Evolutionary conservation across 2,113 vertebrate species (phyloP), one percentile per base, ranked within the genome.

Genomic region (Struthidea cinerea): DNA sequence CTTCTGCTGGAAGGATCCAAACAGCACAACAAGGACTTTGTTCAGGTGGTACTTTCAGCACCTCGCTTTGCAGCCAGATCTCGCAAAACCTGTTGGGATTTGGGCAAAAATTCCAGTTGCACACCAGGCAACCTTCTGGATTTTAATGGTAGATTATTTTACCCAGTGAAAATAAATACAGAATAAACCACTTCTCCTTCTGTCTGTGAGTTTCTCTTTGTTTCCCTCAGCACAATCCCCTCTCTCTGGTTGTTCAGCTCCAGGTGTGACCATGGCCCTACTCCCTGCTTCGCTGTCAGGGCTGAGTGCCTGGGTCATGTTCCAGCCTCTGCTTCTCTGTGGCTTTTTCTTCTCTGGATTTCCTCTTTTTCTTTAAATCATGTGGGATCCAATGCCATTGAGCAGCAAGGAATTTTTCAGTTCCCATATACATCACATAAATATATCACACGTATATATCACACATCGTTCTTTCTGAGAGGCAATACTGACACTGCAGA

Each of bases 301-400:
- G 24, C 19, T 64, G 21, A n/a, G 27, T 9, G 53, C 7, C 26
- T 5, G 5, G 16, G 27, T 16, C 56, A 3, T 4, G 16, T 41
- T 46, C 60, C 47, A 64, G 26, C 33, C 57, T 46, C 17, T 71
- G 33, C 13, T 78, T 33, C 13, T 6, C 7, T 22, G 6, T 7
- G 52, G 1, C 23, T 65, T 67, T 65, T 35, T 22, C 52, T 69
- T 5, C n/a, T 50, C 37, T 39, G 19, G 16, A 47, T 64, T 96
- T 64, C 35, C 33, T 20, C 14, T 50, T 68, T 59, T 46, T 24
- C 20, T 49, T 59, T 55, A 64, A 77, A n/a, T 21, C 26, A 5
- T 1, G 1, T 37, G 15, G 37, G 50, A 65, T 33, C 39, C 55
- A 14, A 4, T 7, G 13, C 0, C 17, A 22, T 0, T 11, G 13